Base-by-base conservation (phyloP, 92 coral and sea anemone species). In the Pocillopora meandrina region DNA sequence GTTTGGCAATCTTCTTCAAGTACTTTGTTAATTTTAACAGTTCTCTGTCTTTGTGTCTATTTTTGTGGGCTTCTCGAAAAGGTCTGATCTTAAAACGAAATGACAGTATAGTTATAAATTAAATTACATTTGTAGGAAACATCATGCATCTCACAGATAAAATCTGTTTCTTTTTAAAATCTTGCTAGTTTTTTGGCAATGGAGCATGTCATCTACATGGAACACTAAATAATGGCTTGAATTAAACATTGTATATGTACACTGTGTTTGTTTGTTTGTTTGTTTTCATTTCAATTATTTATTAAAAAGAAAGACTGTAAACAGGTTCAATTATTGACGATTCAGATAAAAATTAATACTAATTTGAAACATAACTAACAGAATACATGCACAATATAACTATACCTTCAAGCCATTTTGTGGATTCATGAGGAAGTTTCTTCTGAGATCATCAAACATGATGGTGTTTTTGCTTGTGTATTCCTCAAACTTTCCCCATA, bases 341-440 rank as follows among this genome's bases (percentile, higher is more conserved):
- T 42, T 42, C 5, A 3, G 52, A 42, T 42, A 42, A 42, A 42
- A 7, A 42, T 1, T 42, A 42, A 42, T 42, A 0, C 0, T 59
- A 12, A 2, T 12, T 59, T 7, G 62, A 12, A 10, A 2, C 3
- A n/a, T n/a, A 19, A 8, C 10, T 65, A 14, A 10, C 62, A 20
- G 34, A 65, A 34, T 17, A 5, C 31, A 1, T 26, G 31, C 31
- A 26, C 1, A 26, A 26, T 26, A 26, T 14, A 9, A 8, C 0
- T 9, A 1, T 81, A 96, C 98, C 96, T 96, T 96, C 19, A 96
- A 79, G 17, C 98, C 98, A 81, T 90, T 93, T 74, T 90, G 93
- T 2, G 98, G 98, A 79, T 96, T 96, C 98, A 96, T 96, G 1
- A 96, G 82, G 79, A 96, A 96, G 79, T 96, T 96, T 82, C 98